Base-by-base conservation (phyloP, 2,888 invertebrate genomes). In the Drosophila flavopinicola region DNA sequence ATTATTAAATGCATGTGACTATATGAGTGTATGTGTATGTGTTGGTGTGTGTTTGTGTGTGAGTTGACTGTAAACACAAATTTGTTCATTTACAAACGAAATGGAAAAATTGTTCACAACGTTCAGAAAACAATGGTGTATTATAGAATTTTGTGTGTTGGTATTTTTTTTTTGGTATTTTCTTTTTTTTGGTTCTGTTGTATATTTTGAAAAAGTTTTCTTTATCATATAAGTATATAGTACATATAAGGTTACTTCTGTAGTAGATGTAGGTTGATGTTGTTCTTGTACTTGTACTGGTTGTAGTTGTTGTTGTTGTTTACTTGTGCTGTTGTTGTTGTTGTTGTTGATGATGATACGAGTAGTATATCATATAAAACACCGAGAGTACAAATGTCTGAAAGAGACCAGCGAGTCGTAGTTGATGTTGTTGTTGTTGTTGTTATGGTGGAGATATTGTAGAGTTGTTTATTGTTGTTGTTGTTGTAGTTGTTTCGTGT, bases 301-400 rank as follows among this genome's bases (percentile, higher is more conserved):
- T 76, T 44, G 57, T 72, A 64, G 54, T 66, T 72, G 68, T 72
- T 56, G 58, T 71, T 59, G 60, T 54, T 64, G 68, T 67, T 30
- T 84, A 70, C 65, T 82, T 59, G 67, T 80, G 68, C 66, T 71
- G 63, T 57, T 66, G 75, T 68, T 65, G 70, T 61, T 68, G 57
- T 57, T 58, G 58, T 47, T 47, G 65, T 70, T 70, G 78, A 53
- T 69, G 72, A 67, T 70, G 64, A 77, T 74, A 64, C 70, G 49
- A 72, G 67, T 60, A 44, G 47, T 60, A 48, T 68, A 74, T 58
- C 74, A 71, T 82, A 82, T 63, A 66, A 67, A 82, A 75, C 85
- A 85, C 83, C 83, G 83, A 80, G 75, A 80, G 75, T 75, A 78
- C 85, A 73, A 59, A 66, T 85, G 85, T 80, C 83, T 80, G 67